Evolutionary conservation across 2,797 vertebrate genomes (phyloP).

Genomic region (Tympanoctomys barrerae): DNA sequence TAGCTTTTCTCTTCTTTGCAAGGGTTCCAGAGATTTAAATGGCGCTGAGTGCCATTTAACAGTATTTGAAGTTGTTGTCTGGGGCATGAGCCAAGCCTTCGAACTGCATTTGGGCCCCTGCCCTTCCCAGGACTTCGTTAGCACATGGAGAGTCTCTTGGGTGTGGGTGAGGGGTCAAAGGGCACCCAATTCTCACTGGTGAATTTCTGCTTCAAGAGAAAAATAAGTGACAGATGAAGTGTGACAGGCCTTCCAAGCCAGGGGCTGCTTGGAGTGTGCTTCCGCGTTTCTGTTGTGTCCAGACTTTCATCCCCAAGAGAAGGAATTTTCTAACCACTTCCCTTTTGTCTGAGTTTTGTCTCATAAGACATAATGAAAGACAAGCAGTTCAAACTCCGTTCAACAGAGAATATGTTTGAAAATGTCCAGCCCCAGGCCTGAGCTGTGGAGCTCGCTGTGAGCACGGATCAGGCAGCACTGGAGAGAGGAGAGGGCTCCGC

Average conservation of each 20-base stretch:
- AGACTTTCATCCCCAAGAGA: slow-evolving; percentile 27
- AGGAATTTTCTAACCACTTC: slow-evolving; percentile 57
- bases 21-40: slow-evolving; percentile 51
- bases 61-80: slow-evolving; percentile 5
- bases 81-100: not conserved
- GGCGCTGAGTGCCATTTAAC: not conserved
- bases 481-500: slow-evolving; percentile 77
- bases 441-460: slow-evolving; percentile 75
- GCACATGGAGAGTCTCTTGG: not conserved
- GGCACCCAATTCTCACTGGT: not conserved
- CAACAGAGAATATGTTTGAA: not conserved
- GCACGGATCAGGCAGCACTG: slow-evolving; percentile 71
- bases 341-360: slow-evolving; percentile 25
- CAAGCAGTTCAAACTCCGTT: slow-evolving; percentile 13
- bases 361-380: slow-evolving; percentile 17
- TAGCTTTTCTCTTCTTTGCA: not conserved
- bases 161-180: not conserved
- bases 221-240: slow-evolving; percentile 12
- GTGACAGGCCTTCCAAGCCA: slow-evolving; percentile 9
- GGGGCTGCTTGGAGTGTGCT: not conserved
- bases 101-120: not conserved
- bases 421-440: slow-evolving; percentile 59
- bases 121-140: not conserved
- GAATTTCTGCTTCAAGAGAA: slow-evolving; percentile 45
- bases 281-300: not conserved